Conservation (phyloP, 2,797 vertebrate species). For the Notamacropus eugenii region DNA sequence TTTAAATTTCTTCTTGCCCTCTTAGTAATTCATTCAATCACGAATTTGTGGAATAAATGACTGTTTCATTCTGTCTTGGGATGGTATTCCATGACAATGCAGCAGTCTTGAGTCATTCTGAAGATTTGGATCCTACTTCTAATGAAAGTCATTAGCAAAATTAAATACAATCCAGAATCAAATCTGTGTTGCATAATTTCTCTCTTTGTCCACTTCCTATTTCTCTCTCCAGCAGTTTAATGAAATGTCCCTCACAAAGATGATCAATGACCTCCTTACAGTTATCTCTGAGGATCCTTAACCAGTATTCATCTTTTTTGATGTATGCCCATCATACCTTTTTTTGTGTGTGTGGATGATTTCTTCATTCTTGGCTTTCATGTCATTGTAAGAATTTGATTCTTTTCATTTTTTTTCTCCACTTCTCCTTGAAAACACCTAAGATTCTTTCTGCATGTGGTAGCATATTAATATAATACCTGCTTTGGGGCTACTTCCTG, state of each 20-base stretch:
- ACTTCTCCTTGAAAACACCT: neutral
- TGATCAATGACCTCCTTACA: neutral
- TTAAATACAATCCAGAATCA: neutral
- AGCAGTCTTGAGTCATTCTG: neutral
- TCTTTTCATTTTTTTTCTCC: neutral
- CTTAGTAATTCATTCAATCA: neutral
- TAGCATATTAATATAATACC: neutral
- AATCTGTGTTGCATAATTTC: neutral
- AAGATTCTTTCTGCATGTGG: neutral
- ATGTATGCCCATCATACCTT: neutral
- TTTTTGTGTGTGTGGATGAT: neutral
- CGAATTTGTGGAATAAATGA: neutral
- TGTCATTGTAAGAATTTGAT: neutral
- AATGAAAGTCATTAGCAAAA: conserved; percentile 2
- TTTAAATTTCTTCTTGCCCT: neutral
- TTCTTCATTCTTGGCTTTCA: neutral
- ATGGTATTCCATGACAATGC: neutral
- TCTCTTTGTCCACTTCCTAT: conserved; percentile 1
- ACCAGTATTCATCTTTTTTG: neutral
- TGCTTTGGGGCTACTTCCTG: neutral
- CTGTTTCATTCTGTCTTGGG: neutral
- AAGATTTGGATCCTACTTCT: neutral
- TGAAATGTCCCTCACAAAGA: neutral
- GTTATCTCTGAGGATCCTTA: neutral
- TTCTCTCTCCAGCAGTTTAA: neutral